Conservation (phyloP, 2,113 vertebrate genomes). For the Neogobius melanostomus region DNA sequence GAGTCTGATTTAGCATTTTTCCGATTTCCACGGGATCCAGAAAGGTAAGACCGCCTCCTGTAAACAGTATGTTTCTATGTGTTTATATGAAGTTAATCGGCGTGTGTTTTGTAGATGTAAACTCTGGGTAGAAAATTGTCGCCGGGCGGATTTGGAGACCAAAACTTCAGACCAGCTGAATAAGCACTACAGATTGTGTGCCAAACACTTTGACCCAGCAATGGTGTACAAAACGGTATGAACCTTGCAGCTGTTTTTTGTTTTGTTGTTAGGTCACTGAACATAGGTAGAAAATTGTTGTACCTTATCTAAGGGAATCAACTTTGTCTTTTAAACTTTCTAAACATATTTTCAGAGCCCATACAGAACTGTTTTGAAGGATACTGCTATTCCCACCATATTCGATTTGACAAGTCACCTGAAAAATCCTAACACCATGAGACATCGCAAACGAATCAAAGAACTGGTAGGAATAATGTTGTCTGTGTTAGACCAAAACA, state of each 20-base stretch:
- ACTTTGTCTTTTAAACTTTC: not conserved
- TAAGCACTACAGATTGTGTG: constrained; percentile 92
- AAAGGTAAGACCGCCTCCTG: constrained; percentile 65
- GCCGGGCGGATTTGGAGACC: constrained; percentile 90
- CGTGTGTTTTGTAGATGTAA: constrained; percentile 78
- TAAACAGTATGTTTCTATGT: not conserved
- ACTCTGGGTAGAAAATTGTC: constrained; percentile 95
- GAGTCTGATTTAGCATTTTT: constrained; percentile 83
- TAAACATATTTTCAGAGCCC: constrained; percentile 82
- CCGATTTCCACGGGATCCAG: constrained; percentile 78
- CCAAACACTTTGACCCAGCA: constrained; percentile 92
- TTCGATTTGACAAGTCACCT: constrained; percentile 93
- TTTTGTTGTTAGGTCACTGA: not conserved
- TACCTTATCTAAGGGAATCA: not conserved
- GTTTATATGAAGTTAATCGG: not conserved
- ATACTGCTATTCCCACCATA: constrained; percentile 94
- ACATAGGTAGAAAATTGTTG: no score
- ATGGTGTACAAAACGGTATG: constrained; percentile 95
- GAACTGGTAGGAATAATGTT: constrained; percentile 81
- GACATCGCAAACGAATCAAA: constrained; percentile 93
- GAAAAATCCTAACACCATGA: constrained; percentile 86
- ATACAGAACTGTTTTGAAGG: constrained; percentile 92
- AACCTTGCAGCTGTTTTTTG: constrained; percentile 19
- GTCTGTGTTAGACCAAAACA: not conserved
- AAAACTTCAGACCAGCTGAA: constrained; percentile 94